Conservation (phyloP, 2,113 vertebrate genomes). For the Melanerpes aurifrons region DNA sequence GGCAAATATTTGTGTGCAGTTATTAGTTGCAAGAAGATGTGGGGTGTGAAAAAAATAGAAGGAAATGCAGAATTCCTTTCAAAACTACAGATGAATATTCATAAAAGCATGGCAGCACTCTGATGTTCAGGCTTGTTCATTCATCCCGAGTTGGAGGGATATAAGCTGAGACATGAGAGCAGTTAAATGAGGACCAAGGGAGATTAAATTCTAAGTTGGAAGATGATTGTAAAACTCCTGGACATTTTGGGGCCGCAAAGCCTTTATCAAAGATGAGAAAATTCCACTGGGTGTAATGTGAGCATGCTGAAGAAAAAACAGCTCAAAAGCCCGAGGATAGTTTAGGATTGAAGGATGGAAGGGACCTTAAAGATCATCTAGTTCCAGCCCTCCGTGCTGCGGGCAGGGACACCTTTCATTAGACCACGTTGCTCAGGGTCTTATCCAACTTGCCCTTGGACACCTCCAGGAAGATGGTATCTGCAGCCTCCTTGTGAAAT, state of each 20-base stretch:
- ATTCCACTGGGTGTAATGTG: background rate
- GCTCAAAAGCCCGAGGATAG: background rate
- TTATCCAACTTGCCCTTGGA: too few species aligned
- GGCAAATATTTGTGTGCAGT: conserved; percentile 32
- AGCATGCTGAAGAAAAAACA: background rate
- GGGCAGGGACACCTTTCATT: too few species aligned
- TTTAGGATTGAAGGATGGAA: too few species aligned
- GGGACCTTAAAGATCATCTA: too few species aligned
- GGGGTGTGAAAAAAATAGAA: conserved; percentile 36
- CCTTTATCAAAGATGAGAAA: conserved; percentile 19
- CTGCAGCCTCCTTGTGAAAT: too few species aligned
- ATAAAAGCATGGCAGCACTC: conserved; percentile 23
- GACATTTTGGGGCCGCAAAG: conserved; percentile 35
- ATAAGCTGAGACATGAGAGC: conserved; percentile 39
- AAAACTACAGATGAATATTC: conserved; percentile 62
- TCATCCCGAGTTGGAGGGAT: conserved; percentile 45
- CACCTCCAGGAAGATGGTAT: too few species aligned
- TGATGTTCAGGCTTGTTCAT: conserved; percentile 36
- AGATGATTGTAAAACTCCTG: conserved; percentile 50
- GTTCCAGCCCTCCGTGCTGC: too few species aligned
- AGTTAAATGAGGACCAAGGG: conserved; percentile 51
- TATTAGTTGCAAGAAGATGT: conserved; percentile 34
- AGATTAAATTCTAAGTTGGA: conserved; percentile 11
- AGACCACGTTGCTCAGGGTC: too few species aligned
- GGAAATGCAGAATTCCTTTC: conserved; percentile 48